Base-by-base conservation (phyloP, 2,113 vertebrate species). In the Callochromis pleurospilus region DNA sequence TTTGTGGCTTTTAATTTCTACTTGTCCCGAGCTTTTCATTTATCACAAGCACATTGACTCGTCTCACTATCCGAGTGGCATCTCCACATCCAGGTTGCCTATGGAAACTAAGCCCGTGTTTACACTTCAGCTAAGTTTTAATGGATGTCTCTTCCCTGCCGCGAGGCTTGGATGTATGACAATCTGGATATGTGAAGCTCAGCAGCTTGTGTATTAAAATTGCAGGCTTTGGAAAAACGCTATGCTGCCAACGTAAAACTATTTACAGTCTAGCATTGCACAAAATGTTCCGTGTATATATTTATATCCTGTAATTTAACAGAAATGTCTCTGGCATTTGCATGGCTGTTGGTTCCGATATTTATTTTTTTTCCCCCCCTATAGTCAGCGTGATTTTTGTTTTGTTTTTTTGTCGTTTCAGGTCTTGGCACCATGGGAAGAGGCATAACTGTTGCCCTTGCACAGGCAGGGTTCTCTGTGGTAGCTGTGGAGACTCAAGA, bases 391-490 rank as follows among this genome's bases (percentile, higher is more conserved):
- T 89, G 29, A 90, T 40, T 40, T 68, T 91, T 19, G n/a, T 24
- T 21, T 26, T 45, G 3, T 8, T 14, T 73, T 45, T 73, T 19
- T 62, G 12, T 90, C 54, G 81, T 88, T 79, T 9, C 82, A 99
- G 98, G 98, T 79, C 95, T 99, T 82, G 98, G 98, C 87, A 99
- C 98, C 45, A 99, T 99, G 98, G 98, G 98, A 17, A 96, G 90
- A 91, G 98, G 98, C 65, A 99, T 99, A 26, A 92, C 94, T 6
- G 95, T 97, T 80, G 96, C 95, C 81, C 96, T 99, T 87, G 95
- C 95, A 49, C 97, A 95, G 85, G 96, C 97, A 1, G 96, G 96
- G 54, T 94, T 99, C 36, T 95, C 97, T 1, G 97, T 99, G 79
- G 95, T 98, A 77, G 98, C 97, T 2, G 91, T 99, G 17, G 98